Percentiles rank a stretch among this genome's conserved stretches.
phyloP scores from a whole-genome alignment of 1,140 invertebrate species.

The Amphibalanus amphitrite region DNA sequence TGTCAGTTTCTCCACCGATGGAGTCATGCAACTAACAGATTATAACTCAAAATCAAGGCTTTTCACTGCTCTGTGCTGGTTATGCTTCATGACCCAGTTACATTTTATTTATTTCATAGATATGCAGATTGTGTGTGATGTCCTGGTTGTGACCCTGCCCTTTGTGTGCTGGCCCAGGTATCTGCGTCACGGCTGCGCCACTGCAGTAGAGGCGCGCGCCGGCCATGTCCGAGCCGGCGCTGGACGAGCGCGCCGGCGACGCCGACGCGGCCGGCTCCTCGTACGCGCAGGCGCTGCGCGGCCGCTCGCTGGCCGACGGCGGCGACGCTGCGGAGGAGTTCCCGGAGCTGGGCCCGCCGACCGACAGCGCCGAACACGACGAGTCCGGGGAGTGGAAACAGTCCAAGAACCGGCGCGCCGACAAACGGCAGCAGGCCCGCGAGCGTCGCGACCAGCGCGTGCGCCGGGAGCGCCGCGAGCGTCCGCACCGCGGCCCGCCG shows the following conservation, averaged over 20 bases:
- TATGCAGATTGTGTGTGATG: no score
- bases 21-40: no score
- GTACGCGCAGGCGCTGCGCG: neutral
- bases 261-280: neutral
- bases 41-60: no score
- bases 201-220: neutral
- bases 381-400: neutral
- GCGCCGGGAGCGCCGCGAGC: neutral
- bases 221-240: neutral
- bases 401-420: neutral
- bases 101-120: no score
- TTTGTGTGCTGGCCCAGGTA: no score
- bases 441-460: neutral
- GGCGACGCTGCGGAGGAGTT: neutral
- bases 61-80: no score
- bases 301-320: neutral
- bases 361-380: neutral
- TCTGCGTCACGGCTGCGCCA: no score
- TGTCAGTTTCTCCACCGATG: no score
- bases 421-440: neutral
- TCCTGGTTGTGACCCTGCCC: no score
- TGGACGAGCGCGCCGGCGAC: neutral
- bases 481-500: no score
- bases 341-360: neutral
- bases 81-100: no score